Percentiles rank a stretch among this genome's conserved stretches.
These are phyloP conservation scores for Xylocampa areola DNA, from an alignment of 2,888 invertebrate genomes.

Conservation along the genomic window DNA sequence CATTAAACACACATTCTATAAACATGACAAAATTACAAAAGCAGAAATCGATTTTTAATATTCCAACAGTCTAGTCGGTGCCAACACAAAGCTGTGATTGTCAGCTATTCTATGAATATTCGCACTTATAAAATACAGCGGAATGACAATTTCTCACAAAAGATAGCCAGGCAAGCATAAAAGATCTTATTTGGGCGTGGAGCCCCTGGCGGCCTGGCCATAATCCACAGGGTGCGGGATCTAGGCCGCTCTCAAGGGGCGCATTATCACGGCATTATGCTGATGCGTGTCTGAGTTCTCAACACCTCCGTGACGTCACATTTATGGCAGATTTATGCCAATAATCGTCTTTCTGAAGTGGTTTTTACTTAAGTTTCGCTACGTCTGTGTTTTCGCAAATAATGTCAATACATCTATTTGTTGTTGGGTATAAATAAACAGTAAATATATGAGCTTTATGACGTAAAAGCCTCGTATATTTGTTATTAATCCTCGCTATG, in stretches of 20 bases:
- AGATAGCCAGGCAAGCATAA: conserved; percentile 72
- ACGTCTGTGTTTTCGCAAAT: conserved; percentile 25
- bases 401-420: conserved; percentile 16
- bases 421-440: not conserved
- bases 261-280: conserved; percentile 87
- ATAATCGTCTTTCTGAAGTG: conserved; percentile 50
- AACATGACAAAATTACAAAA: conserved; percentile 3
- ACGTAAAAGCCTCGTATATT: conserved; percentile 10
- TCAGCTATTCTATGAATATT: conserved; percentile 50
- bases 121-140: conserved; percentile 54
- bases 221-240: conserved; percentile 84
- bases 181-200: conserved; percentile 79
- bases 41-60: conserved; percentile 3
- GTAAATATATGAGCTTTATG: conserved; percentile 19
- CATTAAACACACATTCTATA: not conserved
- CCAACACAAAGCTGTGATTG: conserved; percentile 31
- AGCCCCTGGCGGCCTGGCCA: conserved; percentile 74
- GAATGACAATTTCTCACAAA: conserved; percentile 70
- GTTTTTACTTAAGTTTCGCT: conserved; percentile 49
- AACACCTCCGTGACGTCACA: conserved; percentile 71
- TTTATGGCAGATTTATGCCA: conserved; percentile 66
- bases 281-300: conserved; percentile 79
- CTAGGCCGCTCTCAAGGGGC: conserved; percentile 80
- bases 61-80: conserved; percentile 1
- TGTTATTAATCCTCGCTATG: conserved; percentile 24